A percentile compares a stretch with the other conserved stretches of the same genome.
These are phyloP conservation scores for Lasius platythorax DNA, from an alignment of 2,888 invertebrate genomes.

Conservation along the genomic window DNA sequence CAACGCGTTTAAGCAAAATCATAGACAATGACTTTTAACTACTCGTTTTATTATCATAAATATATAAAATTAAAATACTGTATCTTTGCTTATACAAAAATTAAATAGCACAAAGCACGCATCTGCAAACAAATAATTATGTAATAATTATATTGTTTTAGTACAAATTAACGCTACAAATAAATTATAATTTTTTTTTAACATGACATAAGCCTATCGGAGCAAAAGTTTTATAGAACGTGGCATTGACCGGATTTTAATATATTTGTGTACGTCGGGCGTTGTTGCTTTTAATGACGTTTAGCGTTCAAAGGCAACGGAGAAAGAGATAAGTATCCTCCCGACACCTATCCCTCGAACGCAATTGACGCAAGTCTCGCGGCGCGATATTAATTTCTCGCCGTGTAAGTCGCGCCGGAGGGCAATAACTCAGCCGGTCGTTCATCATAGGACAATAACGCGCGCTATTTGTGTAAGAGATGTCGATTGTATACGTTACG, in stretches of 20 bases:
- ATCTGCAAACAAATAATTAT: background rate
- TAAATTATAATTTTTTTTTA: background rate
- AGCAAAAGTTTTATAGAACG: background rate
- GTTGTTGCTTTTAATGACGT: slow-evolving; percentile 28
- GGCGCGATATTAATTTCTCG: slow-evolving; percentile 50
- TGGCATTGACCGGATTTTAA: background rate
- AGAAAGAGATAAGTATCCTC: slow-evolving; percentile 22
- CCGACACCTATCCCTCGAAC: slow-evolving; percentile 25
- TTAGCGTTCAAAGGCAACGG: background rate
- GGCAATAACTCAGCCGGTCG: slow-evolving; percentile 38
- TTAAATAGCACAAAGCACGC: background rate
- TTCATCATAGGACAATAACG: slow-evolving; percentile 52
- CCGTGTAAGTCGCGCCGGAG: slow-evolving; percentile 40
- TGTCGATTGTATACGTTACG: slow-evolving; percentile 33
- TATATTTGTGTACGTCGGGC: background rate
- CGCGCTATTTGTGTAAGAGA: slow-evolving; percentile 44
- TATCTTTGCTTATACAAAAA: background rate
- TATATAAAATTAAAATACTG: background rate
- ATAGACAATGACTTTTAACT: background rate
- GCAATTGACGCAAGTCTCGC: slow-evolving; percentile 18
- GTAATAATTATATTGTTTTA: background rate
- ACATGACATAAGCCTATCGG: background rate
- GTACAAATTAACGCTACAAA: background rate
- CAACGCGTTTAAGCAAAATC: background rate
- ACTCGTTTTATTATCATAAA: background rate